These are phyloP conservation scores for Phyllotreta striolata DNA, from an alignment of 2,888 invertebrate genomes.

Conservation along the genomic window DNA sequence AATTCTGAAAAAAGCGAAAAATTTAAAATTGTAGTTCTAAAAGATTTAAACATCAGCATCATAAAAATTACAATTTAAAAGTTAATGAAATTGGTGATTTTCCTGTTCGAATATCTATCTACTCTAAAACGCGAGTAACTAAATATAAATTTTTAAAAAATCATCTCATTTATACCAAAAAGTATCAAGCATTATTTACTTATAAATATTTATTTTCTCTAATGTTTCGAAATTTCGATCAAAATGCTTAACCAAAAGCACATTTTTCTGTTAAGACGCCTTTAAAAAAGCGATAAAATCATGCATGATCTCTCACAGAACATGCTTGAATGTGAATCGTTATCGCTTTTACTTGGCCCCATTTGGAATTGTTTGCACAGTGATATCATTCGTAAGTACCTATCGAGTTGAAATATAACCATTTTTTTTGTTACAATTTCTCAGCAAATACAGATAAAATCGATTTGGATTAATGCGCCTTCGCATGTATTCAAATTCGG, in stretches of 20 bases:
- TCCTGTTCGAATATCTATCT: no score
- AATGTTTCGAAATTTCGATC: background rate
- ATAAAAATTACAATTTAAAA: no score
- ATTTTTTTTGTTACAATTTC: slow-evolving; percentile 35
- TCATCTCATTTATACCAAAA: no score
- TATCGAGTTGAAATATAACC: slow-evolving; percentile 24
- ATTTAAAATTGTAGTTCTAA: no score
- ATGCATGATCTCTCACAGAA: slow-evolving; percentile 36
- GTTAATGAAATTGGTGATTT: no score
- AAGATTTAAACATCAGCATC: no score
- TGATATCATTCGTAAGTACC: slow-evolving; percentile 36
- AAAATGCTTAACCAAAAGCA: slow-evolving; percentile 39
- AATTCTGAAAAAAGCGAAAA: no score
- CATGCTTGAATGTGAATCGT: slow-evolving; percentile 31
- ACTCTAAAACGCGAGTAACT: no score
- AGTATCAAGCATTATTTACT: no score
- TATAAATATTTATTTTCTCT: no score
- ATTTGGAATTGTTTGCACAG: slow-evolving; percentile 37
- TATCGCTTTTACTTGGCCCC: slow-evolving; percentile 41
- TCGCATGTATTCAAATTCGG: background rate
- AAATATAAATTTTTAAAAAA: no score
- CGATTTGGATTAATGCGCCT: slow-evolving; percentile 26
- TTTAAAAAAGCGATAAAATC: slow-evolving; percentile 30
- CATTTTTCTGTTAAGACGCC: slow-evolving; percentile 17
- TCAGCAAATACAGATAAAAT: slow-evolving; percentile 37